Percentiles rank a stretch among this genome's conserved stretches.
Evolutionary conservation across 1,140 invertebrate genomes (phyloP).

Genomic region (Gonioctena quinquepunctata): DNA sequence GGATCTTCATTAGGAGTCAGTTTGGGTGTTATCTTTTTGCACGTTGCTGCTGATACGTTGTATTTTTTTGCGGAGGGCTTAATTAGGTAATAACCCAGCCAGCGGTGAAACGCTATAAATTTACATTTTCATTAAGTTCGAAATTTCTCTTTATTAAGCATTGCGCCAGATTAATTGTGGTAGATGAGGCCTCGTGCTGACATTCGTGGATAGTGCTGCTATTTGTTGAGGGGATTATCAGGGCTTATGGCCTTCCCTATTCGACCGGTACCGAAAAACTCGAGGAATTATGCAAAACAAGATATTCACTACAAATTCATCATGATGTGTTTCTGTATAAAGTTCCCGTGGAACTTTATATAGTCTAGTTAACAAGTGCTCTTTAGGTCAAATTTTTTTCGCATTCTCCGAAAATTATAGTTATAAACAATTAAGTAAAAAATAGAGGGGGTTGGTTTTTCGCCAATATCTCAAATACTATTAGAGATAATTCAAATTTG

Average conservation of each 20-base stretch:
- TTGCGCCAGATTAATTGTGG: conserved; percentile 13
- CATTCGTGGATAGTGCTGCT: conserved; percentile 10
- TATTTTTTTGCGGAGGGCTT: conserved; percentile 9
- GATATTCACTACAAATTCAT: neutral
- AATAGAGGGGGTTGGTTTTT: too few species aligned
- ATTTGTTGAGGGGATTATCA: conserved; percentile 13
- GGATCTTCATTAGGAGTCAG: conserved; percentile 23
- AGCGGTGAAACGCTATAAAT: conserved; percentile 20
- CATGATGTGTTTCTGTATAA: too few species aligned
- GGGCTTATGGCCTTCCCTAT: neutral
- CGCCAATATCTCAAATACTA: too few species aligned
- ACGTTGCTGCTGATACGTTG: conserved; percentile 17
- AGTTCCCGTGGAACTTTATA: too few species aligned
- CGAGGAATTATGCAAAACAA: neutral
- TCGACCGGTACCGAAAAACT: neutral
- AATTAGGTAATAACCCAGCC: conserved; percentile 17
- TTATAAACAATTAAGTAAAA: too few species aligned
- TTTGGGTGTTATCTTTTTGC: conserved; percentile 23
- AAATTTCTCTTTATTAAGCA: conserved; percentile 22
- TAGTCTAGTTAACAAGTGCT: too few species aligned
- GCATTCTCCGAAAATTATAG: too few species aligned
- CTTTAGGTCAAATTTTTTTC: too few species aligned
- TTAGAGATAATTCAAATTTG: too few species aligned
- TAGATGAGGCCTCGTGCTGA: conserved; percentile 4
- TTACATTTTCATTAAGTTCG: conserved; percentile 19